Percentiles rank a stretch among this genome's conserved stretches.
Evolutionary conservation across 2,797 vertebrate species (phyloP).

Genomic region (Helicolenus hilgendorfi): DNA sequence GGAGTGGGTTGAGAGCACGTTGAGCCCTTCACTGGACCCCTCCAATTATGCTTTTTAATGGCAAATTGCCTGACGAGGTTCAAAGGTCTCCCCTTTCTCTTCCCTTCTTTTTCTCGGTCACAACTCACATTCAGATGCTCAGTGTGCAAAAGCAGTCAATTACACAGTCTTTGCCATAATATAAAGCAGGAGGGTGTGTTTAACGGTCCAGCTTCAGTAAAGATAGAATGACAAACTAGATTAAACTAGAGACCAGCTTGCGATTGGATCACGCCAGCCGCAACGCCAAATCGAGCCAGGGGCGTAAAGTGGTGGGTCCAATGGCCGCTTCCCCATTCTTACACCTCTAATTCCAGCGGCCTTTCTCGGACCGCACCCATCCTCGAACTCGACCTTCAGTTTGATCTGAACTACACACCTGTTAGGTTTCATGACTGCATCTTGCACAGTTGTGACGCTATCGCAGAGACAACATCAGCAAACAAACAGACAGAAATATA

Average conservation of each 20-base stretch:
- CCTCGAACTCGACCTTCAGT: background rate
- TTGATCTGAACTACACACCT: background rate
- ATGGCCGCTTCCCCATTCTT: background rate
- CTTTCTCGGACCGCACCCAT: background rate
- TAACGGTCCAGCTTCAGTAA: background rate
- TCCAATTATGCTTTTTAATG: constrained; percentile 59
- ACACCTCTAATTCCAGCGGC: background rate
- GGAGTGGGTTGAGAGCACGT: constrained; percentile 49
- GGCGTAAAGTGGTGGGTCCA: no score
- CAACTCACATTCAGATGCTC: constrained; percentile 26
- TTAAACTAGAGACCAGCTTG: background rate
- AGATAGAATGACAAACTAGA: background rate
- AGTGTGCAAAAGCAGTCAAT: constrained; percentile 20
- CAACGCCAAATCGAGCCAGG: background rate
- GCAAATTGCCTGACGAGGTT: constrained; percentile 49
- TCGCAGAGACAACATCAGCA: background rate
- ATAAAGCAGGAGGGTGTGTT: constrained; percentile 11
- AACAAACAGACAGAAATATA: background rate
- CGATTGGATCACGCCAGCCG: background rate
- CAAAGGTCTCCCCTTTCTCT: constrained; percentile 36
- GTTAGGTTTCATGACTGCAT: background rate
- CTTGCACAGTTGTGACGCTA: background rate
- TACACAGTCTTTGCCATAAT: background rate
- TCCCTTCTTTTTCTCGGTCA: constrained; percentile 33
- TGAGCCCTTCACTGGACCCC: constrained; percentile 48